Conservation (phyloP, 2,113 vertebrate species). For the Mastomys natalensis region DNA sequence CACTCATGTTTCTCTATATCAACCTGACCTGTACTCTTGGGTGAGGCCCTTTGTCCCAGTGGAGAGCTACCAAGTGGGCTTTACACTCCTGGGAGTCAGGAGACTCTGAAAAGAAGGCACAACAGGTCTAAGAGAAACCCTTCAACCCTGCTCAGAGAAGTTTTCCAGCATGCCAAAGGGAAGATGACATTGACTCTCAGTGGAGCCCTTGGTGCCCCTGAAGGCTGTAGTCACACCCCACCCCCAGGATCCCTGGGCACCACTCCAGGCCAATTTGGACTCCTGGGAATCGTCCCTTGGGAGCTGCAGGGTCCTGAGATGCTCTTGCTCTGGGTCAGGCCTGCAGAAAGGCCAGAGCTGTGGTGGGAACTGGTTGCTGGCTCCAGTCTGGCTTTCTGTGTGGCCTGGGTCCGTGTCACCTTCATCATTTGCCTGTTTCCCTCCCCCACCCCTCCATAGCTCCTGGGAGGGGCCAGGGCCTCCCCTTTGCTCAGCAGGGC, state of each 20-base stretch:
- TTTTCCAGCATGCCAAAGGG: background rate
- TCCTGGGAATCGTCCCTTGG: constrained; percentile 44
- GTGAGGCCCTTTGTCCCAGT: background rate
- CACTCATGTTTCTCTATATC: accelerated
- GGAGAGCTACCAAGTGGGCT: background rate
- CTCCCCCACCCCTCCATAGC: background rate
- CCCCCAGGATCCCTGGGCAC: background rate
- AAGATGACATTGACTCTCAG: background rate
- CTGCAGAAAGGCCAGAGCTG: background rate
- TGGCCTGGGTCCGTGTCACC: background rate
- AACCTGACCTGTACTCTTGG: accelerated
- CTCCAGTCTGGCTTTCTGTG: background rate
- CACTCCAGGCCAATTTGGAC: background rate
- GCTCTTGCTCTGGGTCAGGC: background rate
- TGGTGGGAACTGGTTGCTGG: background rate
- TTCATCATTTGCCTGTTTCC: background rate
- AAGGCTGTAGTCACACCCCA: accelerated
- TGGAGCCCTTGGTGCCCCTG: background rate
- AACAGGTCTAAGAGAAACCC: background rate
- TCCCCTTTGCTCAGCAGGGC: background rate
- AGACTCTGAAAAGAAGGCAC: background rate
- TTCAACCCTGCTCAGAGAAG: background rate
- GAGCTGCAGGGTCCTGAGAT: background rate
- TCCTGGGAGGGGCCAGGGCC: background rate
- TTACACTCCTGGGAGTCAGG: background rate